These are phyloP conservation scores for Streptopelia turtur DNA, from an alignment of 2,797 vertebrate species.

Conservation along the genomic window DNA sequence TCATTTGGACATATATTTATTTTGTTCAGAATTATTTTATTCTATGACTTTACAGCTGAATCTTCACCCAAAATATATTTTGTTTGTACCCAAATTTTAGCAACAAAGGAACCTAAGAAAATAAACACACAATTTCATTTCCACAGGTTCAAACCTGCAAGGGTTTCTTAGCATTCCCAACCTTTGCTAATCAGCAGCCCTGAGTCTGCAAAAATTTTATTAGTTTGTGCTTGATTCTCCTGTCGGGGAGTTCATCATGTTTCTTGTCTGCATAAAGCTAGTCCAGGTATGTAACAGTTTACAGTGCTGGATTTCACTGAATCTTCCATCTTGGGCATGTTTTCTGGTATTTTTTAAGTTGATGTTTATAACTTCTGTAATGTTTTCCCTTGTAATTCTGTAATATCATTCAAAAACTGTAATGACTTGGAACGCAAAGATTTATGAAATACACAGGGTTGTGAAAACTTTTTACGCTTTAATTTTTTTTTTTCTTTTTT, in stretches of 20 bases:
- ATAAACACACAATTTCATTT: neutral
- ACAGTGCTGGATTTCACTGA: neutral
- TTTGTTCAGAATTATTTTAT: neutral
- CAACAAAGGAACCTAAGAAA: neutral
- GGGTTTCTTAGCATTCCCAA: neutral
- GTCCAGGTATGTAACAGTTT: neutral
- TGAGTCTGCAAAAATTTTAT: neutral
- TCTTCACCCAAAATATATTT: neutral
- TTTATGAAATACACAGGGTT: fast-evolving
- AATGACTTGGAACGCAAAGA: neutral
- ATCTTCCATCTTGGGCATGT: too few relatives aligned
- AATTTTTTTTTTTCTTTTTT: neutral
- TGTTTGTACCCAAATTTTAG: neutral
- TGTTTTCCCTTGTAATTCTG: neutral
- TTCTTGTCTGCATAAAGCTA: neutral
- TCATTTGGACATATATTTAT: neutral
- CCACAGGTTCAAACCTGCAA: neutral
- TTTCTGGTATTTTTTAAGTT: neutral
- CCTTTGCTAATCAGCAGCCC: neutral
- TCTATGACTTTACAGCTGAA: neutral
- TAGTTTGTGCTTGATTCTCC: neutral
- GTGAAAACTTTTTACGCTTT: neutral
- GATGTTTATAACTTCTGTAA: neutral
- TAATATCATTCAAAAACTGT: neutral
- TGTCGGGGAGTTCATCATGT: neutral